phyloP scores from a whole-genome alignment of 2,888 invertebrate genomes.

The Petrolisthes cinctipes region DNA sequence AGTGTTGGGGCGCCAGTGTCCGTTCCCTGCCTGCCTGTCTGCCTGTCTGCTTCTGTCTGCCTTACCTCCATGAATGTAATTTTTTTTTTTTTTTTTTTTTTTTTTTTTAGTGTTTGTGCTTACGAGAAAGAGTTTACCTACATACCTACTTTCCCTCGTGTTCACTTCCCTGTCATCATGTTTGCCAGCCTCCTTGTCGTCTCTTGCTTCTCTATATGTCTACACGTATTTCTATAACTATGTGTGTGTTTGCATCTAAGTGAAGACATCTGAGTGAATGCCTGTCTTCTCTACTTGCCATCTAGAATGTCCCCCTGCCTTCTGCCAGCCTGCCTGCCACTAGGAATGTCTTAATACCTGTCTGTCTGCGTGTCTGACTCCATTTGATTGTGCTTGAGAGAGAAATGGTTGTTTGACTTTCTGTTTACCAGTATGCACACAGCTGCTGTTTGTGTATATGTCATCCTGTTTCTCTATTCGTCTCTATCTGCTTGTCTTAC shows the following conservation, averaged over 20 bases:
- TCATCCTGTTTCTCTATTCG: not conserved
- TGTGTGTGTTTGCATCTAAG: too few species aligned
- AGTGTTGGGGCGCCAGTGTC: slow-evolving; percentile 41
- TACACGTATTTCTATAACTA: not conserved
- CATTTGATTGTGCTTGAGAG: not conserved
- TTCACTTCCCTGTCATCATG: not conserved
- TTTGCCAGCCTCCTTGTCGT: not conserved
- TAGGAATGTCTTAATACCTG: not conserved
- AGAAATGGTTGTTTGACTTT: slow-evolving; percentile 6
- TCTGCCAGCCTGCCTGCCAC: not conserved
- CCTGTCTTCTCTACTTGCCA: not conserved
- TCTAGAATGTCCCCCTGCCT: not conserved
- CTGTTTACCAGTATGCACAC: not conserved
- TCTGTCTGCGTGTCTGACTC: not conserved
- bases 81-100: slow-evolving; percentile 11
- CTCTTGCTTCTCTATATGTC: not conserved
- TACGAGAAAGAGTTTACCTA: not conserved
- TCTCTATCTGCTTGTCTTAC: not conserved
- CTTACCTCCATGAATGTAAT: not conserved
- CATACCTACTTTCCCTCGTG: not conserved
- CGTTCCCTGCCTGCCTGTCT: slow-evolving; percentile 11
- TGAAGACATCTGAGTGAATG: too few species aligned
- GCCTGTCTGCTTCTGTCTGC: not conserved
- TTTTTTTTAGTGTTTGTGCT: slow-evolving; percentile 3
- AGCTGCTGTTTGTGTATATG: not conserved